Conservation (phyloP, 2,797 vertebrate genomes). For the Enteromius thamalakanensis region DNA sequence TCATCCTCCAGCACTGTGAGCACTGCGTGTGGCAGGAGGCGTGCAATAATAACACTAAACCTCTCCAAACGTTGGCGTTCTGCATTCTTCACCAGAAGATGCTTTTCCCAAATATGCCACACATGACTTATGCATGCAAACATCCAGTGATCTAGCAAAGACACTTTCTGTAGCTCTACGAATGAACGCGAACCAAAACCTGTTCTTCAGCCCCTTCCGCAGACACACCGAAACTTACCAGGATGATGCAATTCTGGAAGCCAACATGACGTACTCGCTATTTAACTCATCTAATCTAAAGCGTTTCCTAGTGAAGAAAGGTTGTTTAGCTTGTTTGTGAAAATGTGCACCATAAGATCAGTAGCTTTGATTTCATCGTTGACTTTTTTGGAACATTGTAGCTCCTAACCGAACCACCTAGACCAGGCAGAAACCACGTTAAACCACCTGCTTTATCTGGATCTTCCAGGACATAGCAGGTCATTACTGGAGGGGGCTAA, state of each 20-base stretch:
- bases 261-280: neutral
- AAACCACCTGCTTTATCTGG: neutral
- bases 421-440: neutral
- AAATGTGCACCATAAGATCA: neutral
- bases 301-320: neutral
- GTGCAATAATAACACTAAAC: slow-evolving; percentile 21
- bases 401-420: neutral
- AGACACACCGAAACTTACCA: neutral
- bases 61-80: slow-evolving; percentile 11
- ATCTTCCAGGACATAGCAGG: neutral
- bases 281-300: neutral
- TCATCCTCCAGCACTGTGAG: slow-evolving; percentile 29
- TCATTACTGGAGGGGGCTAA: neutral
- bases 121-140: slow-evolving; percentile 35
- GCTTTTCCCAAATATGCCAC: slow-evolving; percentile 4
- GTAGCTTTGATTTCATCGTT: neutral
- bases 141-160: slow-evolving; percentile 25
- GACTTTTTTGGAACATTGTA: neutral
- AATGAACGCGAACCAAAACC: slow-evolving; percentile 1
- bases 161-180: slow-evolving; percentile 32
- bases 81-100: neutral
- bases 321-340: neutral
- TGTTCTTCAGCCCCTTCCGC: slow-evolving; percentile 21
- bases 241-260: neutral
- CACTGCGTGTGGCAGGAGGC: neutral